Evolutionary conservation across 2,113 vertebrate genomes (phyloP).

Genomic region (Bos javanicus): DNA sequence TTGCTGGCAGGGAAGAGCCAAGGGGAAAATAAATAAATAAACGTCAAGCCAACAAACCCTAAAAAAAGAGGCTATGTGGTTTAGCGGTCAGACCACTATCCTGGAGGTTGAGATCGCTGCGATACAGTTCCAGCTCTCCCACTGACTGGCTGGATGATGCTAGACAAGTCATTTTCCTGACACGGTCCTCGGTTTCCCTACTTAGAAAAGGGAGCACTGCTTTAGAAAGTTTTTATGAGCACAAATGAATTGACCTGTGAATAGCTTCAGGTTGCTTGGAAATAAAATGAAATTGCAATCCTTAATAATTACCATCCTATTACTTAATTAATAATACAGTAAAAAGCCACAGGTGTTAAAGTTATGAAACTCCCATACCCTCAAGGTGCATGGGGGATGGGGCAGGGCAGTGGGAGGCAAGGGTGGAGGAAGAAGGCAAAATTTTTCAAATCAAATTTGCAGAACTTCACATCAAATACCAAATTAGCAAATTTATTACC

Average conservation of each 20-base stretch:
- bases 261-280: conserved; percentile 11
- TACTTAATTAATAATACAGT: conserved; percentile 24
- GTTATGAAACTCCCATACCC: not conserved
- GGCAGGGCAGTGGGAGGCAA: not conserved
- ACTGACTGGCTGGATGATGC: not conserved
- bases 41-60: conserved; percentile 50
- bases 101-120: conserved; percentile 27
- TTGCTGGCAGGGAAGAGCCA: conserved; percentile 36
- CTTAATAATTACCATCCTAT: conserved; percentile 21
- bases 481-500: conserved; percentile 44
- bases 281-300: conserved; percentile 21
- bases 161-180: conserved; percentile 29
- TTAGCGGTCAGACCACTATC: conserved; percentile 59
- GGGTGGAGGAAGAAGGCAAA: not conserved
- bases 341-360: conserved; percentile 23
- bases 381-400: not conserved
- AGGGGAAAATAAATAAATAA: conserved; percentile 65
- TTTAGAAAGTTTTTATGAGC: conserved; percentile 30
- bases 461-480: conserved; percentile 11
- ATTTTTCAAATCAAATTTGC: not conserved
- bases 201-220: not conserved
- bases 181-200: not conserved
- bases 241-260: conserved; percentile 9
- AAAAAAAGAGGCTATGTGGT: conserved; percentile 65
- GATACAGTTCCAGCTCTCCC: conserved; percentile 30